phyloP scores from a whole-genome alignment of 1,140 invertebrate genomes.

The Pachypeltis micranthus region DNA sequence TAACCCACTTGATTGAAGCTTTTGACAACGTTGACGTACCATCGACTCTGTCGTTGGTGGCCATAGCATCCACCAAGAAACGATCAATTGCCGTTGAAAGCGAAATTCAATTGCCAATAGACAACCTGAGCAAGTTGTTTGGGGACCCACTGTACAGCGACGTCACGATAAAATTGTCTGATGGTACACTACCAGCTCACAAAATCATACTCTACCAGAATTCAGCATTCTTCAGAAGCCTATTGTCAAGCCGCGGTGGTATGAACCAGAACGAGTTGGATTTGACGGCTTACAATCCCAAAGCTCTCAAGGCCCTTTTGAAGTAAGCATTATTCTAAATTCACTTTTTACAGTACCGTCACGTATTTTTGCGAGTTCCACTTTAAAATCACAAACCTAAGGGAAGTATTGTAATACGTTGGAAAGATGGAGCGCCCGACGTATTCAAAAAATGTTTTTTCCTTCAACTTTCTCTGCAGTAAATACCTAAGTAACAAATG shows the following conservation, averaged over 20 bases:
- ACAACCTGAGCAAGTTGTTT: neutral
- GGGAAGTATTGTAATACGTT: neutral
- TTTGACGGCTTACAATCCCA: neutral
- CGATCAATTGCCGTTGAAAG: neutral
- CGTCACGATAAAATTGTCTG: neutral
- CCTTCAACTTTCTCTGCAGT: neutral
- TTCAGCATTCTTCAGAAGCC: neutral
- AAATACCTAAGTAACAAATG: neutral
- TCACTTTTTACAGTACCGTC: neutral
- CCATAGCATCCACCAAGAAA: neutral
- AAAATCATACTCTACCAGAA: neutral
- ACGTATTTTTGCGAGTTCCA: neutral
- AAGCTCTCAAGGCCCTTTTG: neutral
- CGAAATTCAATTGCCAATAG: neutral
- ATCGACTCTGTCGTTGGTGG: neutral
- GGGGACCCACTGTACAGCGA: neutral
- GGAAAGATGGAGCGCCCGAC: no score
- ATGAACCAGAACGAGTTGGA: neutral
- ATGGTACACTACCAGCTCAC: neutral
- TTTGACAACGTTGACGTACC: neutral
- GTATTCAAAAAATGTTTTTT: no score
- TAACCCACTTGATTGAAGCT: neutral
- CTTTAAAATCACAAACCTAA: neutral
- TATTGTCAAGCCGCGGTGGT: neutral
- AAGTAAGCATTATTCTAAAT: neutral